These are phyloP conservation scores for Cryptomyrus ogoouensis DNA, from an alignment of 2,113 vertebrate genomes.

Conservation along the genomic window DNA sequence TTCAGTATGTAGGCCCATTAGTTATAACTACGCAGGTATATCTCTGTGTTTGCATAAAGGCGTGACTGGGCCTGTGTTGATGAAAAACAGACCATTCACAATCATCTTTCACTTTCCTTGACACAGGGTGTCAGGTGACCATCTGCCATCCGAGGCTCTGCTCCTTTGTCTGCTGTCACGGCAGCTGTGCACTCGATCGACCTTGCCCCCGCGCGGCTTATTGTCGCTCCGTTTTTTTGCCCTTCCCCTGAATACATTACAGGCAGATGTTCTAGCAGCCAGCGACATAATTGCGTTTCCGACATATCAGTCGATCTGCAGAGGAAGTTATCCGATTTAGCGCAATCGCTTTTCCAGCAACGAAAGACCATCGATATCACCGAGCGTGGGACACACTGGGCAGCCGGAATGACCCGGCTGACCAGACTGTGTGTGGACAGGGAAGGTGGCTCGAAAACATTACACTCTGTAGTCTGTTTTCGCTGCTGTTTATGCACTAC, in stretches of 20 bases:
- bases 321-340: constrained; percentile 54
- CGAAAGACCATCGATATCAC: constrained; percentile 50
- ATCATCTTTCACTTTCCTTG: neutral
- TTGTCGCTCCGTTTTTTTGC: neutral
- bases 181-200: neutral
- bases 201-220: neutral
- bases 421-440: neutral
- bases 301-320: constrained; percentile 51
- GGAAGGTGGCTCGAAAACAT: neutral
- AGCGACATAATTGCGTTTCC: constrained; percentile 53
- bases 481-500: neutral
- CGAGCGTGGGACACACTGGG: constrained; percentile 30
- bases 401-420: neutral
- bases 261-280: constrained; percentile 37
- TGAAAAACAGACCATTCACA: neutral
- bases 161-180: neutral
- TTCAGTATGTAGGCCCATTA: neutral
- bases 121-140: neutral
- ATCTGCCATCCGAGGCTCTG: neutral
- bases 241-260: constrained; percentile 23
- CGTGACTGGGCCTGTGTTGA: neutral
- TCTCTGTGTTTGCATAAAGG: neutral
- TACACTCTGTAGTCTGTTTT: neutral
- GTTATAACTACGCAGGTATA: neutral
- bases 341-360: constrained; percentile 46